Evolutionary conservation across 2,113 vertebrate genomes (phyloP).

Genomic region (Felis chaus): DNA sequence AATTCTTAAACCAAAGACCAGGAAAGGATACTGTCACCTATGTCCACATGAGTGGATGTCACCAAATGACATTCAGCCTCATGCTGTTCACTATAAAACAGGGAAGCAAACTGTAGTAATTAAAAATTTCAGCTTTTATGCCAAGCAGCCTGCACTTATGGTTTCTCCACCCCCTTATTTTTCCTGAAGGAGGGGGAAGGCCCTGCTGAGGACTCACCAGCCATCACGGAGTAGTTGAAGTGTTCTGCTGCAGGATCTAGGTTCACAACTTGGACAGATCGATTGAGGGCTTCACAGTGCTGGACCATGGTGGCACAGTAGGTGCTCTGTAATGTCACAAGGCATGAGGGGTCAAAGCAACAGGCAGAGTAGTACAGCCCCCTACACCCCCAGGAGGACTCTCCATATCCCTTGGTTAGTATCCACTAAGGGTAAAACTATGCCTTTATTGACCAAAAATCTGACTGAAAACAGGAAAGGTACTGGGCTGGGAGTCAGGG

Average conservation of each 20-base stretch:
- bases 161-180: background rate
- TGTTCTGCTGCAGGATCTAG: constrained; percentile 96
- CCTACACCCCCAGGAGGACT: background rate
- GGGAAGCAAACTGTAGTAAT: background rate
- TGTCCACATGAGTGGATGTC: background rate
- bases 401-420: background rate
- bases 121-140: background rate
- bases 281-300: constrained; percentile 90
- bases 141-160: background rate
- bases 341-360: background rate
- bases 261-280: constrained; percentile 96
- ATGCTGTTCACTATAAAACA: background rate
- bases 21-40: background rate
- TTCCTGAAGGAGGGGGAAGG: background rate
- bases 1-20: background rate
- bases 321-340: constrained; percentile 89
- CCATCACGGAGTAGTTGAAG: constrained; percentile 95
- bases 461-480: background rate
- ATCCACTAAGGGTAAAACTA: background rate
- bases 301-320: constrained; percentile 96
- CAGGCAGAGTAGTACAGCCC: background rate
- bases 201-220: constrained; percentile 85
- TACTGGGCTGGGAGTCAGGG: background rate
- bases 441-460: background rate
- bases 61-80: background rate